phyloP scores from a whole-genome alignment of 2,888 invertebrate species.

The Antitype chi region DNA sequence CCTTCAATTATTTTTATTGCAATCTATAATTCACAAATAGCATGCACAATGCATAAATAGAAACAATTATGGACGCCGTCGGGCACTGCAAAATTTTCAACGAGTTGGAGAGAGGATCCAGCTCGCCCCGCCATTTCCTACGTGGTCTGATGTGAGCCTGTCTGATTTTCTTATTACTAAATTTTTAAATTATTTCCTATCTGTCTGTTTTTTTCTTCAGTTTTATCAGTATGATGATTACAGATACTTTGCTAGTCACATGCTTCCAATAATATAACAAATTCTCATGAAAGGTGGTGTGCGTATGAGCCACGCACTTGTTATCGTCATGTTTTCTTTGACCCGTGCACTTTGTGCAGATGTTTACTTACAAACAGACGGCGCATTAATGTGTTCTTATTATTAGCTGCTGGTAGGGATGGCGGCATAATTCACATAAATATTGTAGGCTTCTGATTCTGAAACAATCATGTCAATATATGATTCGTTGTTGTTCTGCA shows the following conservation, averaged over 20 bases:
- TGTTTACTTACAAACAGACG: conserved; percentile 53
- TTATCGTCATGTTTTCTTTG: conserved; percentile 59
- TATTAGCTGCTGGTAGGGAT: conserved; percentile 46
- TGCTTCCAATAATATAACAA: conserved; percentile 12
- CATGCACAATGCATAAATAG: no score
- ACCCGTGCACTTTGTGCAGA: conserved; percentile 50
- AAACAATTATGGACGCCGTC: no score
- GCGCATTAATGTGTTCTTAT: conserved; percentile 41
- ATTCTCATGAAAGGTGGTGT: conserved; percentile 22
- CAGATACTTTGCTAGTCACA: conserved; percentile 11
- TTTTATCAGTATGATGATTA: neutral
- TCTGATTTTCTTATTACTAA: no score
- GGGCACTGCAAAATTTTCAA: no score
- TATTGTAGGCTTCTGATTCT: neutral
- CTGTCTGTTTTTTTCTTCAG: no score
- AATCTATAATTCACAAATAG: no score
- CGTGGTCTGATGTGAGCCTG: no score
- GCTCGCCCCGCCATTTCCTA: no score
- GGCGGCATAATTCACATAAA: neutral
- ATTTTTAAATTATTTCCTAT: no score
- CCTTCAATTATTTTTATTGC: no score
- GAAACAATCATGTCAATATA: neutral
- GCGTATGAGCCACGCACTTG: conserved; percentile 22
- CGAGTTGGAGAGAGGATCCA: no score
- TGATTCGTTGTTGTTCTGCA: neutral